Evolutionary conservation across 2,888 invertebrate species (phyloP), one percentile per base, ranked within the genome.

Genomic region (Tenthredo livida): DNA sequence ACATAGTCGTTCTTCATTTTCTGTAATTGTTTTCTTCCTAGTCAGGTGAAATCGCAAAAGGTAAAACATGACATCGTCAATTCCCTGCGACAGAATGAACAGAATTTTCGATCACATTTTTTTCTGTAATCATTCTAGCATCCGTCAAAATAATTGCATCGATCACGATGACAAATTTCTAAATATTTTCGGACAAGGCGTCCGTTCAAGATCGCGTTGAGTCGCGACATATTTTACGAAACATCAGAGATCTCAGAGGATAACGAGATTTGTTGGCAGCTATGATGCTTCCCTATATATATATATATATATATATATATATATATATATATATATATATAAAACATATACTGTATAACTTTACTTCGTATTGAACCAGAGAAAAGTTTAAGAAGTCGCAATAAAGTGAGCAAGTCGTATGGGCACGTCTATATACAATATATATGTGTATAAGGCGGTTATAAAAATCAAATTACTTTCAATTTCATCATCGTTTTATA

Each of bases 201-300:
- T 3, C 47, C 37, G 61, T 80, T 61, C 12, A 80, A 33, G 6
- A 61, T 61, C 37, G 80, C 37, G 80, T 80, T 61, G 0, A 54
- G 54, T 25, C 25, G 21, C 54, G 77, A 77, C 50, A 54, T 77
- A 29, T 77, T 77, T 77, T 77, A 77, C 33, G 33, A 15, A 37
- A 80, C 7, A 61, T 12, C 1, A 61, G 21, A 58, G n/a, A 61
- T 80, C 37, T 37, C n/a, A n/a, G 78, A 40, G 25, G 40, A 80
- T 80, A 80, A 80, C 40, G 80, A 80, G 58, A 80, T 80, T 80
- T 58, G 80, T 61, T 61, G 21, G 80, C 80, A 61, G 58, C 80
- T 40, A 4, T 37, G 29, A 37, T 40, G 80, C 40, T 61, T 58
- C 40, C 25, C 7, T 43, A 12, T 47, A 15, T 47, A 47, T 47